Conservation (phyloP, 2,797 vertebrate genomes). For the Bryconaethiops microstoma region DNA sequence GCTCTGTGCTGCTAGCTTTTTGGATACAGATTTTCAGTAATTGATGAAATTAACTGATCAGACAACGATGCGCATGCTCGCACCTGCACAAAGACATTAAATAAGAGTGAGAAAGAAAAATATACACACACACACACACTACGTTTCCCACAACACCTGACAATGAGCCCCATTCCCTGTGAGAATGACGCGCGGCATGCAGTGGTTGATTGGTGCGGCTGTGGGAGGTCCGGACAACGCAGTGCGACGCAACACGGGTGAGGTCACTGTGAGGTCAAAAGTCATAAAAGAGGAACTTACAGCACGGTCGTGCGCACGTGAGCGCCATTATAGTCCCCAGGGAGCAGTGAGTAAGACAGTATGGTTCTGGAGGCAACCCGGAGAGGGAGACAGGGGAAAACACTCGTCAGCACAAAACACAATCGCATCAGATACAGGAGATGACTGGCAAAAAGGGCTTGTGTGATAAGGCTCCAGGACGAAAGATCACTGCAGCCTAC, state of each 20-base stretch:
- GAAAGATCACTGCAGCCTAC: constrained; percentile 43
- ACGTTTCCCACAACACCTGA: constrained; percentile 37
- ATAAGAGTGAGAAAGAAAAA: constrained; percentile 22
- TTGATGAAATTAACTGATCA: constrained; percentile 33
- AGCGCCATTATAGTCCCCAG: constrained; percentile 98
- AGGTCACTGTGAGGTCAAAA: constrained; percentile 57
- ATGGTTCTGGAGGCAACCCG: constrained; percentile 89
- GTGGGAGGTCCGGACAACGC: constrained; percentile 66
- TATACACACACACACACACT: constrained; percentile 10
- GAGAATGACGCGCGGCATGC: constrained; percentile 64
- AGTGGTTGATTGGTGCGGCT: constrained; percentile 57
- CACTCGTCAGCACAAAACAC: constrained; percentile 49
- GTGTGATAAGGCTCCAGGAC: constrained; percentile 29
- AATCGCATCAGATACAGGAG: constrained; percentile 43
- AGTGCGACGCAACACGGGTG: constrained; percentile 52
- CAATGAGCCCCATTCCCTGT: constrained; percentile 65
- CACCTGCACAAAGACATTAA: constrained; percentile 41
- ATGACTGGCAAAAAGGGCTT: constrained; percentile 9
- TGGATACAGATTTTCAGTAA: constrained; percentile 41
- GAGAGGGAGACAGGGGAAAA: constrained; percentile 55
- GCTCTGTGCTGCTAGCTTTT: constrained; percentile 39
- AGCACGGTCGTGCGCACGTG: constrained; percentile 81
- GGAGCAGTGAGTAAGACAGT: constrained; percentile 99
- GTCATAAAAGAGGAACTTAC: constrained; percentile 89
- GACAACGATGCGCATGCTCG: constrained; percentile 49